A percentile compares a stretch with the other conserved stretches of the same genome.
phyloP scores from a whole-genome alignment of 2,888 invertebrate species.

The Platycheirus albimanus region DNA sequence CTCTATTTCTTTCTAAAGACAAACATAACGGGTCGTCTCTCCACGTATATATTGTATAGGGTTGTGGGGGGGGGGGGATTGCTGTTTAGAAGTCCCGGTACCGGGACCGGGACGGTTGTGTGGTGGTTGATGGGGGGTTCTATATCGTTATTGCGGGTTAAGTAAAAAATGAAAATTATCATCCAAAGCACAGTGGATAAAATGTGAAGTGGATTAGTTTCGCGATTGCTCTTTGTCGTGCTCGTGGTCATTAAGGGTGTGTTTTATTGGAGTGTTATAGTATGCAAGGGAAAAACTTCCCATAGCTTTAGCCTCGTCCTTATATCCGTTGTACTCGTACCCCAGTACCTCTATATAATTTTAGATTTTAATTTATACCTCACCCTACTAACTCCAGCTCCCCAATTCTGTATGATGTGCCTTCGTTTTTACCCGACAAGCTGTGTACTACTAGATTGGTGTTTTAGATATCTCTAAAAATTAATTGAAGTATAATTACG shows the following conservation, averaged over 20 bases:
- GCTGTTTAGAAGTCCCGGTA: background rate
- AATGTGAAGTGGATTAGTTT: slow-evolving; percentile 73
- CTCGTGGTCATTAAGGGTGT: slow-evolving; percentile 70
- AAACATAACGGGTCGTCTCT: slow-evolving; percentile 57
- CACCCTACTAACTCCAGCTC: background rate
- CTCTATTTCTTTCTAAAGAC: slow-evolving; percentile 72
- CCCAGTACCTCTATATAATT: slow-evolving; percentile 50
- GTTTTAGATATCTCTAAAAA: slow-evolving; percentile 69
- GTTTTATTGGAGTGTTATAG: slow-evolving; percentile 36
- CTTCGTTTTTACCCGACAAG: slow-evolving; percentile 21
- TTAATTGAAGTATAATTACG: slow-evolving; percentile 74
- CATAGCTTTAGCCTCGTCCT: background rate
- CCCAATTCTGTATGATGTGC: too few relatives aligned
- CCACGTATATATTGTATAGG: too few relatives aligned
- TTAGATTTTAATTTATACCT: slow-evolving; percentile 46
- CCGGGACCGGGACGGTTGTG: background rate
- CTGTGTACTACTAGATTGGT: slow-evolving; percentile 58
- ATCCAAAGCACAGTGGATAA: slow-evolving; percentile 65
- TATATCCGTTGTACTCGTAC: background rate
- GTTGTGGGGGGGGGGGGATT: background rate
- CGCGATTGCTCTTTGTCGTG: slow-evolving; percentile 73
- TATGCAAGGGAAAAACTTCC: background rate
- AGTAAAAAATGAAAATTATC: slow-evolving; percentile 63
- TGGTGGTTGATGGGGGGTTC: background rate
- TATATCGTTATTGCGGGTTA: slow-evolving; percentile 45